A percentile compares a stretch with the other conserved stretches of the same genome.
Evolutionary conservation across 2,888 invertebrate species (phyloP).

Genomic region (Agrotis exclamationis): DNA sequence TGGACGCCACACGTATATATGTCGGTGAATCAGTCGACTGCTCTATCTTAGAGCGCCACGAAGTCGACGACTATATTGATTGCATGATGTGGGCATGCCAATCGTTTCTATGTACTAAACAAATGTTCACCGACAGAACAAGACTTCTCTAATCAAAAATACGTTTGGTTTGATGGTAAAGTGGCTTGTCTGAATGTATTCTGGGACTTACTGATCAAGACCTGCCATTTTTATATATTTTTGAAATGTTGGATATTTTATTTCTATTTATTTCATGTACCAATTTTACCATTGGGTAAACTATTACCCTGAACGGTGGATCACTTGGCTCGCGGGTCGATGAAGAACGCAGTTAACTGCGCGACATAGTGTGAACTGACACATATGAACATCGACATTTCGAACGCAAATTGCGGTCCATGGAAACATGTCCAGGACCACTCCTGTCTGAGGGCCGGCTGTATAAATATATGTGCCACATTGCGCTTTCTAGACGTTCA

Average conservation of each 20-base stretch:
- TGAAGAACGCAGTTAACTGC: slow-evolving; percentile 91
- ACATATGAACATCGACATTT: slow-evolving; percentile 92
- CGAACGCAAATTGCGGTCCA: slow-evolving; percentile 92
- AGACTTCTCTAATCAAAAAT: slow-evolving; percentile 26
- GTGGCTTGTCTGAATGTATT: not conserved
- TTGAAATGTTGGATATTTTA: too few relatives aligned
- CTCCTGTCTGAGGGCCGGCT: slow-evolving; percentile 87
- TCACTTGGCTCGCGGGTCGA: slow-evolving; percentile 92
- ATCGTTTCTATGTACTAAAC: not conserved
- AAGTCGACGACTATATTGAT: not conserved
- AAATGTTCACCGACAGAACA: not conserved
- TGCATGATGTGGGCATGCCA: slow-evolving; percentile 51
- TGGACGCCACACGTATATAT: slow-evolving; percentile 21
- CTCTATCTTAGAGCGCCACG: slow-evolving; percentile 6
- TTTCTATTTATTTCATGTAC: slow-evolving; percentile 31
- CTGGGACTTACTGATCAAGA: not conserved
- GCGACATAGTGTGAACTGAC: slow-evolving; percentile 87
- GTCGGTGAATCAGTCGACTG: slow-evolving; percentile 32
- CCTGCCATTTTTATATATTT: not conserved
- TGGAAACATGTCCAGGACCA: slow-evolving; percentile 85
- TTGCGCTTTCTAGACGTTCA: slow-evolving; percentile 35
- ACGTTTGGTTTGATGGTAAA: not conserved
- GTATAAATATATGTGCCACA: slow-evolving; percentile 61
- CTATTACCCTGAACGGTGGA: slow-evolving; percentile 88
- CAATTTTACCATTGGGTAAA: slow-evolving; percentile 44